Evolutionary conservation across 2,888 invertebrate species (phyloP), one percentile per base, ranked within the genome.

Genomic region (Kryphioiulus occultus): DNA sequence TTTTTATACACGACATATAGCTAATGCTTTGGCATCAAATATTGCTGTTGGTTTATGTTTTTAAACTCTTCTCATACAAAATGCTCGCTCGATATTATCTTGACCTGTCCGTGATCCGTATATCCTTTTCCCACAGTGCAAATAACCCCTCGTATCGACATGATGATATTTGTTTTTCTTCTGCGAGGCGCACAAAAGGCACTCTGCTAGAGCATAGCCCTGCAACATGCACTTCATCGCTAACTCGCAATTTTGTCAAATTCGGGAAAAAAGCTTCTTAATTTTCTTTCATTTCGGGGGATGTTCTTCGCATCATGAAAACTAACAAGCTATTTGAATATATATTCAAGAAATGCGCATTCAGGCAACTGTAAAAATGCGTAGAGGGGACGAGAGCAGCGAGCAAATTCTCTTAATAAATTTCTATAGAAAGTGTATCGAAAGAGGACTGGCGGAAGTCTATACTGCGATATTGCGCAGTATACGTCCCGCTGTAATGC

Each of bases 231-330:
- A 53, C n/a, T n/a, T 53, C 53, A 53, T 53, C 53, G 19, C 53
- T 53, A 53, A 53, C 53, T 53, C 53, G 53, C 53, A 53, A 53
- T 53, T 53, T 53, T 53, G 10, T 53, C 53, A 53, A 53, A 53
- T 53, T 53, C 53, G 19, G 7, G 19, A n/a, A 53, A 53, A n/a
- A 44, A 12, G 15, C 9, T 1, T n/a, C 53, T 53, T 53, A 53
- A 53, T 53, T 53, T 53, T 53, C 53, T 53, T 53, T 53, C 53
- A 53, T 53, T 53, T 53, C 53, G 53, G n/a, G n/a, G n/a, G 53
- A 53, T 53, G 53, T 53, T 53, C 53, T 53, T 53, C n/a, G 53
- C 53, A 53, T 53, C 53, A 53, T 53, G 53, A 53, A 53, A 53
- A 53, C 53, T 53, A 53, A 53, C 53, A 53, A 53, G 53, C 53